A percentile compares a stretch with the other conserved stretches of the same genome.
These are phyloP conservation scores for Salarias fasciatus DNA, from an alignment of 2,797 vertebrate species.

Conservation along the genomic window DNA sequence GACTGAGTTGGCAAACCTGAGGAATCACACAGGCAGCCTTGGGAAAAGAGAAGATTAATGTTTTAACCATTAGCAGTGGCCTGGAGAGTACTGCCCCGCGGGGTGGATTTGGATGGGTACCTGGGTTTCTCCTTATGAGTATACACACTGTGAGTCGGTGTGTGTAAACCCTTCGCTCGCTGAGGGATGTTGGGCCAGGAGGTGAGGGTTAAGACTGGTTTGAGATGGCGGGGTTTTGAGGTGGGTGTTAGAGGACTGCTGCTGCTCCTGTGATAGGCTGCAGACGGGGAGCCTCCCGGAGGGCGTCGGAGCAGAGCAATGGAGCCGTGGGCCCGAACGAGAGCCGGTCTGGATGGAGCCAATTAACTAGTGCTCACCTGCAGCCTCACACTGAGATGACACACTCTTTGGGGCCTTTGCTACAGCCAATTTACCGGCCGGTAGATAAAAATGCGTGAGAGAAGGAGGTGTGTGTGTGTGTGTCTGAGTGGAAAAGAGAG, in stretches of 20 bases:
- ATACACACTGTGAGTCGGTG: conserved; percentile 32
- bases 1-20: conserved; percentile 40
- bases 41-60: conserved; percentile 68
- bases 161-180: conserved; percentile 41
- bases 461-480: conserved; percentile 20
- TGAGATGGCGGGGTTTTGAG: conserved; percentile 34
- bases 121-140: conserved; percentile 52
- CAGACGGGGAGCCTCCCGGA: conserved; percentile 57
- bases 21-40: conserved; percentile 49
- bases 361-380: conserved; percentile 85
- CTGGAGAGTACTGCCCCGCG: conserved; percentile 47
- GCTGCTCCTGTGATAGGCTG: conserved; percentile 74
- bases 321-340: conserved; percentile 61
- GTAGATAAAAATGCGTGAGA: conserved; percentile 64
- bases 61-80: conserved; percentile 73
- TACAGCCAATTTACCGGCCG: conserved; percentile 72
- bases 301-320: conserved; percentile 57
- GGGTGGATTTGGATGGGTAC: conserved; percentile 63
- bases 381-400: conserved; percentile 75
- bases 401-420: conserved; percentile 65
- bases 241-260: conserved; percentile 45
- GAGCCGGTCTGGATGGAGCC: conserved; percentile 80
- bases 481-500: conserved; percentile 3
- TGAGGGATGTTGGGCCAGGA: conserved; percentile 33
- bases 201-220: conserved; percentile 50